These are phyloP conservation scores for Brachyrhaphis roseni DNA, from an alignment of 2,797 vertebrate species.

Conservation along the genomic window DNA sequence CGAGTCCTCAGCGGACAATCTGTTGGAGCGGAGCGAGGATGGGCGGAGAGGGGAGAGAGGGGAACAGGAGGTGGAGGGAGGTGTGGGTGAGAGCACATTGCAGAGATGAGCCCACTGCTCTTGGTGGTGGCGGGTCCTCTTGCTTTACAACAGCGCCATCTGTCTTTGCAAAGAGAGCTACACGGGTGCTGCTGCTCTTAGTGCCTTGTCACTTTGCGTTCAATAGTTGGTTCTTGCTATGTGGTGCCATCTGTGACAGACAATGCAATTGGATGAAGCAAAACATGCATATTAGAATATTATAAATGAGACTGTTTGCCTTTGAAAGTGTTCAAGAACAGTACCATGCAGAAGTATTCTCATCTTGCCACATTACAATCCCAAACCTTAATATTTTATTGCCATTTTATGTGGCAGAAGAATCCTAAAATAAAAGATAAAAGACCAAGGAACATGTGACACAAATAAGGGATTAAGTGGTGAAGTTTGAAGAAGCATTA, in stretches of 20 bases:
- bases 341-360: not conserved
- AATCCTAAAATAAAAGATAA: not conserved
- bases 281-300: not conserved
- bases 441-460: not conserved
- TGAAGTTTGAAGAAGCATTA: not conserved
- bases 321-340: not conserved
- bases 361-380: not conserved
- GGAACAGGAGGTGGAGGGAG: constrained; percentile 18
- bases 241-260: not conserved
- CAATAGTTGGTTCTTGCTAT: constrained; percentile 10
- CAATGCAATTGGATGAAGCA: not conserved
- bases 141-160: constrained; percentile 79
- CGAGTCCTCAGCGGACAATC: constrained; percentile 59
- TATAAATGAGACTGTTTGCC: not conserved
- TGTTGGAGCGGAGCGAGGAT: constrained; percentile 53
- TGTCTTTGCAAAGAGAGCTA: constrained; percentile 42
- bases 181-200: not conserved
- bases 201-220: not conserved
- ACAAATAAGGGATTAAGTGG: not conserved
- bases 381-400: not conserved
- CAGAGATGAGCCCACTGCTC: constrained; percentile 34
- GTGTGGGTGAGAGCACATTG: not conserved
- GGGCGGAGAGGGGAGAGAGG: constrained; percentile 21
- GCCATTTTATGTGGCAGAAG: not conserved
- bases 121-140: constrained; percentile 29